Percentiles rank a stretch among this genome's conserved stretches.
Evolutionary conservation across 2,888 invertebrate species (phyloP).

Genomic region (Caenorhabditis sulstoni): DNA sequence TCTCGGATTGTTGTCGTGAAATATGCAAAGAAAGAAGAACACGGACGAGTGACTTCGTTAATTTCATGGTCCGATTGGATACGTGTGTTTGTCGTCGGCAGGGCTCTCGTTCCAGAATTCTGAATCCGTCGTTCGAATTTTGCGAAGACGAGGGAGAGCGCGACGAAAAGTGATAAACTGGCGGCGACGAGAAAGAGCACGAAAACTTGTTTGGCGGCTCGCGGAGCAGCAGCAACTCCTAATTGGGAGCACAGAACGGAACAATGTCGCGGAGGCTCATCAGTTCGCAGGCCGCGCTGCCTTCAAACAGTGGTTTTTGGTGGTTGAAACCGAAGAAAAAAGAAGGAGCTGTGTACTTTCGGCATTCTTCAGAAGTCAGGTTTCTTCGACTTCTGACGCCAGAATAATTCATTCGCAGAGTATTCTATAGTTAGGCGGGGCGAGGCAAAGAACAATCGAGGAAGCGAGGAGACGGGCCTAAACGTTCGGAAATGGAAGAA

Average conservation of each 20-base stretch:
- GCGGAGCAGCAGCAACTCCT: not conserved
- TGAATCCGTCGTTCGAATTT: not conserved
- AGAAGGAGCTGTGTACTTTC: not conserved
- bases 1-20: slow-evolving; percentile 17
- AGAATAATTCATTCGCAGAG: not conserved
- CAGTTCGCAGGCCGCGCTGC: too few relatives aligned
- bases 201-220: not conserved
- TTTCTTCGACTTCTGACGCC: too few relatives aligned
- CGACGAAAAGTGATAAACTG: not conserved
- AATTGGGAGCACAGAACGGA: slow-evolving; percentile 18
- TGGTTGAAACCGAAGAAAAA: not conserved
- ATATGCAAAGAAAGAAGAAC: slow-evolving; percentile 7
- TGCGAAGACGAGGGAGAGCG: not conserved
- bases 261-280: not conserved
- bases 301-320: slow-evolving; percentile 5
- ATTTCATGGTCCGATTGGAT: slow-evolving; percentile 31
- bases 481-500: slow-evolving; percentile 40
- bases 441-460: not conserved
- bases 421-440: slow-evolving; percentile 9
- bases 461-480: slow-evolving; percentile 1
- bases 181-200: not conserved
- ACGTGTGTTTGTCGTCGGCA: not conserved
- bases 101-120: not conserved
- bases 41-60: slow-evolving; percentile 34
- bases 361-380: not conserved